These are phyloP conservation scores for Sylvia borin DNA, from an alignment of 2,797 vertebrate species.

Conservation along the genomic window DNA sequence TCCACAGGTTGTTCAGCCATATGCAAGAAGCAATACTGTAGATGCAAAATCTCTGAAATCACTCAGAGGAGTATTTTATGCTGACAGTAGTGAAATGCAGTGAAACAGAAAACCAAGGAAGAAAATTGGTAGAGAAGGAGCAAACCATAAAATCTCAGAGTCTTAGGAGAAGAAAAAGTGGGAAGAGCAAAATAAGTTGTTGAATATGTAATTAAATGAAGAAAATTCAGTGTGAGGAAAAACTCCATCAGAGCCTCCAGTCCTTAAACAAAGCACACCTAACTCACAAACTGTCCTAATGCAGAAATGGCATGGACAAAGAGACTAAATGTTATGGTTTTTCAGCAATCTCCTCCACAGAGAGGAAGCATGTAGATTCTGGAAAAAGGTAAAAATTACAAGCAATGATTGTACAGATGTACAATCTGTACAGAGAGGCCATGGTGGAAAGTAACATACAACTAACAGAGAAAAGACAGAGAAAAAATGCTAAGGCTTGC, in stretches of 20 bases:
- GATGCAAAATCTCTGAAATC: background rate
- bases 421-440: background rate
- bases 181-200: background rate
- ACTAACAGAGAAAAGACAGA: background rate
- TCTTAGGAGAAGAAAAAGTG: background rate
- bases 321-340: background rate
- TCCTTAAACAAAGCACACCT: background rate
- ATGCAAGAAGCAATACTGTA: background rate
- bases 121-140: background rate
- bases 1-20: background rate
- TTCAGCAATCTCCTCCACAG: background rate
- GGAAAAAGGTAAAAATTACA: background rate
- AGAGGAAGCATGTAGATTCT: background rate
- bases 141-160: background rate
- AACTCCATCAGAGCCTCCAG: background rate
- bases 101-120: background rate
- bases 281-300: background rate
- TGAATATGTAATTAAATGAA: background rate
- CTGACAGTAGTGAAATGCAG: background rate
- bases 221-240: background rate
- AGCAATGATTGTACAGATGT: background rate
- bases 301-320: background rate
- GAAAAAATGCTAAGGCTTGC: background rate
- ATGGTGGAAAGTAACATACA: background rate
- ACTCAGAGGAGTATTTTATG: background rate